These are phyloP conservation scores for Agriopis leucophaearia DNA, from an alignment of 2,888 invertebrate genomes.

Conservation along the genomic window DNA sequence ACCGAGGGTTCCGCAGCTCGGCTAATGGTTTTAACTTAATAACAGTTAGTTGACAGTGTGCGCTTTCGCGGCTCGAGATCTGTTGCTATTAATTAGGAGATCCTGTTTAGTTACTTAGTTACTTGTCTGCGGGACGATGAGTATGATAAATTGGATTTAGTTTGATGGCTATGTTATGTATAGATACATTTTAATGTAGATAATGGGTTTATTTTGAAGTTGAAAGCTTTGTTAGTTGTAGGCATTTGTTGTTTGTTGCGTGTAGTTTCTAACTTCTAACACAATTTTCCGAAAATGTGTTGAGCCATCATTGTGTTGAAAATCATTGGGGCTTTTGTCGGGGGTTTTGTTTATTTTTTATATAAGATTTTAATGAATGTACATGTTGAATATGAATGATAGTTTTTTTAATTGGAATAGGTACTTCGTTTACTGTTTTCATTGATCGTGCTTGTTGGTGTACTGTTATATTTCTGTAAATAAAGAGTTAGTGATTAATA, in stretches of 20 bases:
- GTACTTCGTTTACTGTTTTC: no score
- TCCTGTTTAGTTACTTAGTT: constrained; percentile 40
- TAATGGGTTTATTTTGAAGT: background rate
- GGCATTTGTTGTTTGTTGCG: background rate
- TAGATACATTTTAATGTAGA: constrained; percentile 11
- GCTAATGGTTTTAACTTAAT: constrained; percentile 66
- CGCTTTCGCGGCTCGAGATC: constrained; percentile 53
- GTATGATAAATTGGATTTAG: constrained; percentile 40
- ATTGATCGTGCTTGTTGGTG: no score
- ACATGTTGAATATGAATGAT: no score
- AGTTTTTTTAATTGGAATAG: no score
- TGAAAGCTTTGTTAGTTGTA: background rate
- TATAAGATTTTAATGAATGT: no score
- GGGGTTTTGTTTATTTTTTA: no score
- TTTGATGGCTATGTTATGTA: constrained; percentile 22
- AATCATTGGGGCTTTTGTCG: no score
- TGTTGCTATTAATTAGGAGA: constrained; percentile 47
- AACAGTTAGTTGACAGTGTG: constrained; percentile 55
- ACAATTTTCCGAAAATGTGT: no score
- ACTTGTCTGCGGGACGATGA: constrained; percentile 31
- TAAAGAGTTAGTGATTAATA: no score
- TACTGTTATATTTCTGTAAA: no score
- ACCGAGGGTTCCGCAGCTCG: constrained; percentile 57
- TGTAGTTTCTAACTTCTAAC: background rate
- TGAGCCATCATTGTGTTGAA: no score